Evolutionary conservation across 2,888 invertebrate species (phyloP).

Genomic region (Drosophila ochracea): DNA sequence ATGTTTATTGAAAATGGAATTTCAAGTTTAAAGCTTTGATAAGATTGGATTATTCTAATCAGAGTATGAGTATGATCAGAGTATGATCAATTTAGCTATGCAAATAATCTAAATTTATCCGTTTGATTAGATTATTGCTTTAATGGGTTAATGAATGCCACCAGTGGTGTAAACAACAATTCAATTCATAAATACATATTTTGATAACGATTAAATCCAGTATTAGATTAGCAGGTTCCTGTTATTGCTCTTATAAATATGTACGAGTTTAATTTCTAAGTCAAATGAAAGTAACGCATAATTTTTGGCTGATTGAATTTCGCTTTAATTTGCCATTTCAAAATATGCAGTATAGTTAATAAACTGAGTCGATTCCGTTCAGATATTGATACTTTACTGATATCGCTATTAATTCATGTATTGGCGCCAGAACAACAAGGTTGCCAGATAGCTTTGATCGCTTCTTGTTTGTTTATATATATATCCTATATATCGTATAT

Average conservation of each 20-base stretch:
- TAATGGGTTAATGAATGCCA: neutral
- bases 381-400: too few relatives aligned
- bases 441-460: too few relatives aligned
- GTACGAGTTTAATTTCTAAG: neutral
- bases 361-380: too few relatives aligned
- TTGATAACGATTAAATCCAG: neutral
- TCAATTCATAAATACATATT: neutral
- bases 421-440: too few relatives aligned
- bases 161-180: neutral
- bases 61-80: neutral
- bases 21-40: constrained; percentile 12
- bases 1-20: constrained; percentile 15
- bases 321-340: too few relatives aligned
- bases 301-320: neutral
- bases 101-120: neutral
- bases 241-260: neutral
- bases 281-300: neutral
- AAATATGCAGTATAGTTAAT: neutral
- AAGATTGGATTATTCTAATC: constrained; percentile 40
- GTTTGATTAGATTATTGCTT: constrained; percentile 15
- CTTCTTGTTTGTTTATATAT: too few relatives aligned
- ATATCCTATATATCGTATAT: too few relatives aligned
- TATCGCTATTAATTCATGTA: too few relatives aligned
- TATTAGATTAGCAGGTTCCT: neutral
- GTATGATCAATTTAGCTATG: neutral